phyloP scores from a whole-genome alignment of 2,113 vertebrate species.

The Boulengerochromis microlepis region DNA sequence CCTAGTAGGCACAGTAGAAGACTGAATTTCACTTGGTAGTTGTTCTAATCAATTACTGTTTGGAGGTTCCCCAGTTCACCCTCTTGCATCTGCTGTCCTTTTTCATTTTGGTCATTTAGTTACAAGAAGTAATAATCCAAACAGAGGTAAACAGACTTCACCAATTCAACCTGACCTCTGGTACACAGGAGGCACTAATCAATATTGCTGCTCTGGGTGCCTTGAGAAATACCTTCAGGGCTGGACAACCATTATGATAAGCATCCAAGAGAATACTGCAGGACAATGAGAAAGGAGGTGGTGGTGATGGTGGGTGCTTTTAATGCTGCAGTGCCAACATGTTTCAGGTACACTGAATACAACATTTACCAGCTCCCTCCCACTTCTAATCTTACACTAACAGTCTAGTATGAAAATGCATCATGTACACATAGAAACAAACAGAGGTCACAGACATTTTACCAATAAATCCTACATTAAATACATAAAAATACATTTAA shows the following conservation, averaged over 20 bases:
- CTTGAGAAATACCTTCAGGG: slow-evolving; percentile 23
- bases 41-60: slow-evolving; percentile 12
- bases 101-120: background rate
- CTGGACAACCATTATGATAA: slow-evolving; percentile 38
- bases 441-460: background rate
- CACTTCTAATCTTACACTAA: background rate
- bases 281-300: background rate
- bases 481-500: background rate
- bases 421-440: background rate
- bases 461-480: background rate
- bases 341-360: background rate
- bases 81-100: background rate
- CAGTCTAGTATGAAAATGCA: background rate
- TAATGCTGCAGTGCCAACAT: background rate
- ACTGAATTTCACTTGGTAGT: slow-evolving; percentile 24
- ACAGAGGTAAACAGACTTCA: slow-evolving; percentile 8
- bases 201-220: slow-evolving; percentile 27
- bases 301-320: background rate
- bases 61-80: background rate
- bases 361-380: background rate
- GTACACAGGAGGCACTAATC: slow-evolving; percentile 42
- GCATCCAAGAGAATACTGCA: slow-evolving; percentile 2
- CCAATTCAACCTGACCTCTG: slow-evolving; percentile 31
- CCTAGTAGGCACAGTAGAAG: background rate
- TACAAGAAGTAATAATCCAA: background rate